These are phyloP conservation scores for Chrysotoxum bicinctum DNA, from an alignment of 2,888 invertebrate species.

Conservation along the genomic window DNA sequence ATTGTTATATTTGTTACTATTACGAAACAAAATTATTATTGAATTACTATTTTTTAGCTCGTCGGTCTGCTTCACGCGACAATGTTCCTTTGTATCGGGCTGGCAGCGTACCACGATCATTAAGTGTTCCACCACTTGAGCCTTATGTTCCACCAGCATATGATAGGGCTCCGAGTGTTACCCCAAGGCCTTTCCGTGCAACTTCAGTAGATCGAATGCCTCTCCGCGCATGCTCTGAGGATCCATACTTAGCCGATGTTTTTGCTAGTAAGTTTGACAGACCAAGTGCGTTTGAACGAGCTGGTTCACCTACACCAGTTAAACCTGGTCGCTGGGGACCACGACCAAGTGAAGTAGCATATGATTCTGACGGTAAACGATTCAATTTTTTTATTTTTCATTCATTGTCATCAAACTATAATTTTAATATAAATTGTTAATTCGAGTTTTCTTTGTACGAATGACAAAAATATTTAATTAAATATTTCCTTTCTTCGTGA, in stretches of 20 bases:
- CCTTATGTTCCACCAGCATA: constrained; percentile 79
- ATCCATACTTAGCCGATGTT: constrained; percentile 80
- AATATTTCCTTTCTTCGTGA: too few relatives aligned
- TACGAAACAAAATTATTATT: too few relatives aligned
- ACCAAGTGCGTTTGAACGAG: constrained; percentile 81
- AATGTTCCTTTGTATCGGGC: constrained; percentile 75
- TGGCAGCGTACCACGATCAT: constrained; percentile 68
- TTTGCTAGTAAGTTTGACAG: constrained; percentile 79
- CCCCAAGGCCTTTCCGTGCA: constrained; percentile 39
- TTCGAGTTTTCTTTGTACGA: not conserved
- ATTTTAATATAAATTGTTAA: not conserved
- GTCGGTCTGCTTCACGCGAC: constrained; percentile 72
- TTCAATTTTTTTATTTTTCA: constrained; percentile 45
- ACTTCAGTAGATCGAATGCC: constrained; percentile 40
- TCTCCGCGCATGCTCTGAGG: constrained; percentile 80
- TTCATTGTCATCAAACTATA: too few relatives aligned
- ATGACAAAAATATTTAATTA: constrained; percentile 17
- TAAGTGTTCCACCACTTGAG: constrained; percentile 75
- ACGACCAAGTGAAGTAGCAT: constrained; percentile 87
- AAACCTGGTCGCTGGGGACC: constrained; percentile 88
- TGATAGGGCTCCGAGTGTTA: constrained; percentile 76
- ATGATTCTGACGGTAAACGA: constrained; percentile 88
- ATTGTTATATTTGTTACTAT: too few relatives aligned
- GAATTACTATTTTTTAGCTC: constrained; percentile 19
- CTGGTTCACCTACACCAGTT: constrained; percentile 88